Percentiles rank a stretch among this genome's conserved stretches.
Conservation (phyloP, 2,113 vertebrate species). For the Xiphophorus hellerii region DNA sequence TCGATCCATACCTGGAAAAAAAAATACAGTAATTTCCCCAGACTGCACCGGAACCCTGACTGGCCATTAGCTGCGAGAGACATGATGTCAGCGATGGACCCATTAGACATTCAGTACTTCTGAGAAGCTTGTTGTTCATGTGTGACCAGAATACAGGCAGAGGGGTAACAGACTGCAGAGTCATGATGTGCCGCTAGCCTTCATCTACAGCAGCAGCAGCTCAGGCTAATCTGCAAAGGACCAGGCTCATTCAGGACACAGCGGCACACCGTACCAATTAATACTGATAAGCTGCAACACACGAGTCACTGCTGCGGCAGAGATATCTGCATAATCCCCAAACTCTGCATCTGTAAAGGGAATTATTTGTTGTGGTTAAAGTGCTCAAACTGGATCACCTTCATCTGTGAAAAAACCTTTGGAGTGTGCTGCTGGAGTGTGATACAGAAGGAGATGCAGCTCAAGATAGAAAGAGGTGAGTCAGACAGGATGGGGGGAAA, state of each 20-base stretch:
- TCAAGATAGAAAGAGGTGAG: constrained; percentile 71
- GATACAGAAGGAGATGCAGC: constrained; percentile 49
- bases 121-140: constrained; percentile 16
- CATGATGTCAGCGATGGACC: constrained; percentile 19
- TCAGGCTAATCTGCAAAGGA: constrained; percentile 34
- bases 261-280: constrained; percentile 23
- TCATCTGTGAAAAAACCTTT: constrained; percentile 48
- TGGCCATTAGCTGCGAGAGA: constrained; percentile 13
- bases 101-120: constrained; percentile 6
- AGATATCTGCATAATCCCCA: constrained; percentile 24
- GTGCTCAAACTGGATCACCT: constrained; percentile 41
- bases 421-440: constrained; percentile 18
- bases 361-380: constrained; percentile 30
- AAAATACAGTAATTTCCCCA: too few species aligned
- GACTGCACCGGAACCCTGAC: background rate
- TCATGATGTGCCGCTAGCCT: constrained; percentile 48
- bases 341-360: background rate
- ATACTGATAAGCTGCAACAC: constrained; percentile 39
- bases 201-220: constrained; percentile 36
- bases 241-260: constrained; percentile 32
- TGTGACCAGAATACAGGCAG: constrained; percentile 50
- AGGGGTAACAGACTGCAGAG: constrained; percentile 53
- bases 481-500: constrained; percentile 49
- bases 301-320: constrained; percentile 36
- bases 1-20: background rate